Conservation (phyloP, 1,140 invertebrate species). For the Drosophila littoralis region DNA sequence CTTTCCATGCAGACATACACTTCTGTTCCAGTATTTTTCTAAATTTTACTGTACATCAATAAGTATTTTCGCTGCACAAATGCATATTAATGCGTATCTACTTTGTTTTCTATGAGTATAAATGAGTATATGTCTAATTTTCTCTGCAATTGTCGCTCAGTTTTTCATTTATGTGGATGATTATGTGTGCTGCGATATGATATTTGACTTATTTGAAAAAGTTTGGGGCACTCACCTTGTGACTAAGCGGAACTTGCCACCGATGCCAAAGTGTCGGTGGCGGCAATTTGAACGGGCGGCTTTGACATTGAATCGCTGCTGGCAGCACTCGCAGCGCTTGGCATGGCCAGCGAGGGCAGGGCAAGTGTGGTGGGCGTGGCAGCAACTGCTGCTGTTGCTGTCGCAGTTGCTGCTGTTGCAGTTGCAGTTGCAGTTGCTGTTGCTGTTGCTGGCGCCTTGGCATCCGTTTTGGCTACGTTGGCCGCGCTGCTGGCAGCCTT, state of each 20-base stretch:
- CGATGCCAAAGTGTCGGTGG: slow-evolving; percentile 68
- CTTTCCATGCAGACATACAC: no score
- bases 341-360: slow-evolving; percentile 31
- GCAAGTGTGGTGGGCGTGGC: slow-evolving; percentile 12
- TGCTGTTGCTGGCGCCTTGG: slow-evolving; percentile 29
- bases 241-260: slow-evolving; percentile 81
- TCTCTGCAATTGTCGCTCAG: no score
- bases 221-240: slow-evolving; percentile 62
- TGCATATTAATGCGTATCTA: no score
- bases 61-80: no score
- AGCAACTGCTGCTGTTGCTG: slow-evolving; percentile 4
- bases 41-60: no score
- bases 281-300: slow-evolving; percentile 73
- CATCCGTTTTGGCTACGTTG: slow-evolving; percentile 16
- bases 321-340: not conserved
- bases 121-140: no score
- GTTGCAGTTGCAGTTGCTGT: slow-evolving; percentile 2
- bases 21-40: no score
- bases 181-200: not conserved
- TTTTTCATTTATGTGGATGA: no score
- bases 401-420: not conserved
- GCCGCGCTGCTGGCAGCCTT: slow-evolving; percentile 23
- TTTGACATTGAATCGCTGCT: slow-evolving; percentile 49
- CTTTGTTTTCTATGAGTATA: no score
- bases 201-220: not conserved